A percentile compares a stretch with the other conserved stretches of the same genome.
phyloP scores from a whole-genome alignment of 1,140 invertebrate species.

The Drosophila orosa region DNA sequence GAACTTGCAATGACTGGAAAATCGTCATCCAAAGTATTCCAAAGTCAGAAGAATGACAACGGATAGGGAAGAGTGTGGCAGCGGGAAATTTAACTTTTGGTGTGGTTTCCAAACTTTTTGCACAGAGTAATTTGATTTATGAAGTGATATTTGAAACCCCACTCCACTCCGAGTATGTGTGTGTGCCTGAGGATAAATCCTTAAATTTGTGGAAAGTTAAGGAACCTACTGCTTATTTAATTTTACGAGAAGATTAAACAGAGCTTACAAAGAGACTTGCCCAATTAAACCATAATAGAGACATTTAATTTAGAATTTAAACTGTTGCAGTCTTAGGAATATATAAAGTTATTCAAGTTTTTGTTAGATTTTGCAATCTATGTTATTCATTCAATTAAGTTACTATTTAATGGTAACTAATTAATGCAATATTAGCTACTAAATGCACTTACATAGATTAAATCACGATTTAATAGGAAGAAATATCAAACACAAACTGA shows the following conservation, averaged over 20 bases:
- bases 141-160: slow-evolving; percentile 19
- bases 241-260: neutral
- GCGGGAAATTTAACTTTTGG: slow-evolving; percentile 4
- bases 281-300: neutral
- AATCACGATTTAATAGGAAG: too few relatives aligned
- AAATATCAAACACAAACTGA: neutral
- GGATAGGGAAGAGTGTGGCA: slow-evolving; percentile 1
- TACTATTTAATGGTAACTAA: neutral
- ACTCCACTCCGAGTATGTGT: too few relatives aligned
- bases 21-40: slow-evolving; percentile 38
- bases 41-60: slow-evolving; percentile 36
- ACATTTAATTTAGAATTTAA: neutral
- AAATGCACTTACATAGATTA: neutral
- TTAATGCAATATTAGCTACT: neutral
- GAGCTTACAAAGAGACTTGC: neutral
- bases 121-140: slow-evolving; percentile 40
- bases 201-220: neutral
- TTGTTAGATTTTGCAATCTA: neutral
- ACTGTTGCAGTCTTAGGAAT: neutral
- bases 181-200: neutral
- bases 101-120: slow-evolving; percentile 34
- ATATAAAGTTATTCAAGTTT: neutral
- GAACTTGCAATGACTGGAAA: slow-evolving; percentile 57
- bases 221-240: neutral
- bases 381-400: neutral